Evolutionary conservation across 1,140 invertebrate genomes (phyloP), one percentile per base, ranked within the genome.

Genomic region (Drosophila tsacasi): DNA sequence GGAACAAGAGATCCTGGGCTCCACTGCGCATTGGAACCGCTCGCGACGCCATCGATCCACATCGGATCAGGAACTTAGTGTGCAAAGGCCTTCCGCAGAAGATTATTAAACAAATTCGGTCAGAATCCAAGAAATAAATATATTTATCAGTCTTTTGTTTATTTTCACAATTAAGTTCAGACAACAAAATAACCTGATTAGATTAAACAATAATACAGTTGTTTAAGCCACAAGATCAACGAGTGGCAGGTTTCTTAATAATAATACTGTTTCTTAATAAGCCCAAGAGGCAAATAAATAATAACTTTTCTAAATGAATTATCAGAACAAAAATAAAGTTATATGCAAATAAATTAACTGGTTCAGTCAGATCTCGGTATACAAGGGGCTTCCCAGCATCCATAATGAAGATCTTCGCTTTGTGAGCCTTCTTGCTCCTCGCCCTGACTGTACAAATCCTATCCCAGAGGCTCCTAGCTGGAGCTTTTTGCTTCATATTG

Each of bases 321-420:
- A 27, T 15, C 15, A 30, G 3, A 19, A n/a, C 4, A 12, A 6
- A 35, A 4, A 35, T 23, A 23, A 23, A 9, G 8, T 37, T 23
- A 55, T 23, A 35, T 27, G 8, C 12, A 15, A 21, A 55, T 21
- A 15, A 23, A 1, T 12, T 1, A 55, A 55, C 21, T 30, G 27
- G 27, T 30, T 30, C 27, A 30, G 27, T 30, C 27, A 8, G 27
- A 30, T 27, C 27, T 7, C 27, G n/a, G 27, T 8, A 27, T 27
- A 7, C 1, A 27, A 27, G 27, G 27, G 27, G 27, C 1, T 27
- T 27, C 27, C 27, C 27, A n/a, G n/a, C 32, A 35, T 5, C 1
- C 2, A 37, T n/a, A 21, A 63, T 63, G 54, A 60, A 60, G 32
- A 37, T 63, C 23, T 27, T 58, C 17, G 30, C 60, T 10, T 5